phyloP scores from a whole-genome alignment of 2,888 invertebrate species.

The Psylliodes chrysocephalus region DNA sequence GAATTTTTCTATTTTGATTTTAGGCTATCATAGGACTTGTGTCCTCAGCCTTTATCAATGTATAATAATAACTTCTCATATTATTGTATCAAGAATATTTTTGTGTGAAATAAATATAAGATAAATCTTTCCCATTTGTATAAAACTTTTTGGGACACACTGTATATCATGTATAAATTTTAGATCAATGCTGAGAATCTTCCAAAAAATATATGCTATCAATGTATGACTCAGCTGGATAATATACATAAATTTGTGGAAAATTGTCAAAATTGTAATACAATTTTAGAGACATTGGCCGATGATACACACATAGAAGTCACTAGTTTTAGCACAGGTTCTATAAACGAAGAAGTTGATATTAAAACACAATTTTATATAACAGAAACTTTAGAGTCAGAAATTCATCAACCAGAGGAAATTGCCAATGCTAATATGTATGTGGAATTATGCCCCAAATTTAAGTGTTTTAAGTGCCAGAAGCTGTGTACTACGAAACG shows the following conservation, averaged over 20 bases:
- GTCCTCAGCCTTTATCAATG: too few relatives aligned
- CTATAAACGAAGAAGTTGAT: neutral
- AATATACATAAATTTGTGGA: conserved; percentile 42
- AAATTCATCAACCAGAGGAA: neutral
- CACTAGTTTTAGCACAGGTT: neutral
- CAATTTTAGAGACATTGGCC: conserved; percentile 33
- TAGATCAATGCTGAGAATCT: conserved; percentile 36
- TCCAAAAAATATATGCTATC: conserved; percentile 44
- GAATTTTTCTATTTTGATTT: too few relatives aligned
- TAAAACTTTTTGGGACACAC: neutral
- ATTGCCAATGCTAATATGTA: neutral
- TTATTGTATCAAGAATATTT: too few relatives aligned
- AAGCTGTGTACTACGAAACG: conserved; percentile 25
- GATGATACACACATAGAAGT: conserved; percentile 6
- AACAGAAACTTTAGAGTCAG: too few relatives aligned
- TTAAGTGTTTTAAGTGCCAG: conserved; percentile 30
- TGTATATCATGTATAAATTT: neutral
- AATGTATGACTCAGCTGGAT: conserved; percentile 38
- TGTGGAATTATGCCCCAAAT: conserved; percentile 31
- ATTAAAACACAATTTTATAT: neutral
- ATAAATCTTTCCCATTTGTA: too few relatives aligned
- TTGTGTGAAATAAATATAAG: too few relatives aligned
- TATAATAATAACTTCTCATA: too few relatives aligned
- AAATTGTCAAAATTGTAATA: conserved; percentile 41
- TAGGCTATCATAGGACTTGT: too few relatives aligned